Conservation (phyloP, 2,888 invertebrate species). For the Sarcophaga carnaria region DNA sequence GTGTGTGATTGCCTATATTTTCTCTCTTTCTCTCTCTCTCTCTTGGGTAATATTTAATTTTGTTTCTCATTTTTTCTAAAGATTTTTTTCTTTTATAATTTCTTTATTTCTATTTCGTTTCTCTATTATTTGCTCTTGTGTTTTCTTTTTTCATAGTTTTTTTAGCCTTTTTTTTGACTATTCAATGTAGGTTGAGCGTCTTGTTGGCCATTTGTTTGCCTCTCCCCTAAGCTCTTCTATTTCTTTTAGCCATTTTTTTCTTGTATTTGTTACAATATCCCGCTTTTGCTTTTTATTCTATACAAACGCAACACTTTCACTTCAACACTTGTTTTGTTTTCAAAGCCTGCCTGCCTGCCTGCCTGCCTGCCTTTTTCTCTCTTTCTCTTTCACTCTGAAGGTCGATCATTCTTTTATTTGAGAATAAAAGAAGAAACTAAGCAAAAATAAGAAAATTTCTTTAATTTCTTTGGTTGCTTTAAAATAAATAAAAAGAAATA, state of each 20-base stretch:
- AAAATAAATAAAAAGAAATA: no score
- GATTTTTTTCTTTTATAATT: conserved; percentile 32
- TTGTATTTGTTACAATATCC: neutral
- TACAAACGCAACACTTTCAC: conserved; percentile 64
- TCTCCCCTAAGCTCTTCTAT: neutral
- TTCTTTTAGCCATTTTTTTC: neutral
- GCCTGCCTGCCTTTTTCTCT: no score
- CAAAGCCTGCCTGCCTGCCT: no score
- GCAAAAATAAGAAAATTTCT: neutral
- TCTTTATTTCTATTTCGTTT: conserved; percentile 1
- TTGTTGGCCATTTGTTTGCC: conserved; percentile 50
- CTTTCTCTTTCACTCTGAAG: conserved; percentile 31
- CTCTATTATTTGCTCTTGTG: neutral
- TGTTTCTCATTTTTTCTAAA: neutral
- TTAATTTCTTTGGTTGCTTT: neutral
- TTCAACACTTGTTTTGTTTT: conserved; percentile 48
- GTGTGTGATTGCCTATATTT: conserved; percentile 25
- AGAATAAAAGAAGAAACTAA: neutral
- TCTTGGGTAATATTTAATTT: conserved; percentile 34
- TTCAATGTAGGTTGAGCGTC: conserved; percentile 64
- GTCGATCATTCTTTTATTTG: conserved; percentile 37
- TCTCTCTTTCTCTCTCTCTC: conserved; percentile 26
- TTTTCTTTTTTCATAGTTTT: neutral
- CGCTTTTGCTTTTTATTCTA: conserved; percentile 34
- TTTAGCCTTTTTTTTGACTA: conserved; percentile 32